Percentiles rank a stretch among this genome's conserved stretches.
These are phyloP conservation scores for Triplophysa rosa DNA, from an alignment of 2,113 vertebrate genomes.

Conservation along the genomic window DNA sequence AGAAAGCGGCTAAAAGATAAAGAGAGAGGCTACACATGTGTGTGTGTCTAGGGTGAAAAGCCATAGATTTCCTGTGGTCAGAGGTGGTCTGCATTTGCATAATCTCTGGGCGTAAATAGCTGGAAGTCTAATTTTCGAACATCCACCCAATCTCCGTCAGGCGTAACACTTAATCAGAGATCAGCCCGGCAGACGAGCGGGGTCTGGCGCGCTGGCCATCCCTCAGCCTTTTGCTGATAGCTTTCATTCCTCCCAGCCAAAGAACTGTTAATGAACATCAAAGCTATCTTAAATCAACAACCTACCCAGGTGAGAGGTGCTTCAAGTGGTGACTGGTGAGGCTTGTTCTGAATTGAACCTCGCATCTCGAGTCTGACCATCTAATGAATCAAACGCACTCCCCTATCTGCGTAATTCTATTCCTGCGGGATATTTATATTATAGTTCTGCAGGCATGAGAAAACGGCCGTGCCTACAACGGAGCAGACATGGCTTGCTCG, in stretches of 20 bases:
- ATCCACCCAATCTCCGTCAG: constrained; percentile 64
- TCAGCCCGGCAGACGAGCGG: constrained; percentile 71
- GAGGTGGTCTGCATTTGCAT: constrained; percentile 66
- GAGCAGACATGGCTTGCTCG: not conserved
- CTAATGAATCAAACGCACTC: constrained; percentile 31
- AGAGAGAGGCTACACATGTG: constrained; percentile 3
- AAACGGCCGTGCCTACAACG: not conserved
- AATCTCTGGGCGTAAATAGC: constrained; percentile 75
- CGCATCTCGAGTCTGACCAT: not conserved
- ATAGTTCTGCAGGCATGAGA: not conserved
- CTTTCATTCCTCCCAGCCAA: constrained; percentile 75
- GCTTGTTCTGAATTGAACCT: not conserved
- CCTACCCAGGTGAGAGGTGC: constrained; percentile 69
- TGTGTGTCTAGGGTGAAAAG: not conserved
- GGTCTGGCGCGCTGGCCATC: constrained; percentile 14
- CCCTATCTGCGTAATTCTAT: not conserved
- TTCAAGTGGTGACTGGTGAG: constrained; percentile 54
- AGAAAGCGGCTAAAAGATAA: not conserved
- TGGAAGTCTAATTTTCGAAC: constrained; percentile 78
- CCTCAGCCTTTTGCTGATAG: constrained; percentile 74
- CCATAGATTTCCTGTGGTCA: constrained; percentile 49
- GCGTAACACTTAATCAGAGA: constrained; percentile 88
- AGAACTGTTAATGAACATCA: constrained; percentile 81
- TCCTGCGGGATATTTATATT: constrained; percentile 11
- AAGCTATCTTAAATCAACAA: constrained; percentile 77